phyloP scores from a whole-genome alignment of 2,113 vertebrate species.

The Centrocercus urophasianus region DNA sequence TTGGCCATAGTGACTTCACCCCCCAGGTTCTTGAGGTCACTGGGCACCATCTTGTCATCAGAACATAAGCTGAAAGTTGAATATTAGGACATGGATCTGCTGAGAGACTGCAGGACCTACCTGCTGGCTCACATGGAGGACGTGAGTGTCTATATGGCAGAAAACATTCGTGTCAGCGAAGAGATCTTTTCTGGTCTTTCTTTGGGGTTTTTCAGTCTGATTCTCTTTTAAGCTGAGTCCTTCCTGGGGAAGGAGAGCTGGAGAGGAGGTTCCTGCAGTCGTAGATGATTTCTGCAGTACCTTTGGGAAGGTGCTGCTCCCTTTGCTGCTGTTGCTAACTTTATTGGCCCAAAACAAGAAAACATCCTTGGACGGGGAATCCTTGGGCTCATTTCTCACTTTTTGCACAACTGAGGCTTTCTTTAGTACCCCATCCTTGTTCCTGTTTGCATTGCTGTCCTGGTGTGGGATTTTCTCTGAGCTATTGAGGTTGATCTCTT shows the following conservation, averaged over 20 bases:
- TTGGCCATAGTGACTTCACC: neutral
- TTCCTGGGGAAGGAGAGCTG: neutral
- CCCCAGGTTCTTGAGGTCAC: neutral
- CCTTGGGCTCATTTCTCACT: neutral
- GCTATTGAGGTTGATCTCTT: neutral
- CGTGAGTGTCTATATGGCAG: conserved; percentile 67
- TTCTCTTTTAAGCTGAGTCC: neutral
- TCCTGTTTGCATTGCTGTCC: neutral
- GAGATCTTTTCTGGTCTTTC: conserved; percentile 75
- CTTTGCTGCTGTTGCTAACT: conserved; percentile 27
- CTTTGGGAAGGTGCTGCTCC: conserved; percentile 1
- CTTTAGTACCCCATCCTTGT: neutral
- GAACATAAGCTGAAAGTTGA: neutral
- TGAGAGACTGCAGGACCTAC: conserved; percentile 37
- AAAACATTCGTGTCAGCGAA: conserved; percentile 72
- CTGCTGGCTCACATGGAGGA: conserved; percentile 75
- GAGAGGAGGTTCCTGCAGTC: neutral
- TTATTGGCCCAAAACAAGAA: conserved; percentile 70
- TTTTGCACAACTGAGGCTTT: neutral
- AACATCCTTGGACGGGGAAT: neutral
- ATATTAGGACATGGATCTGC: neutral
- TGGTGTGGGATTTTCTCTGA: neutral
- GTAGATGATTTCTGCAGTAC: neutral
- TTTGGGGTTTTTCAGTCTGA: neutral
- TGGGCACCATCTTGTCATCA: neutral